Evolutionary conservation across 2,888 invertebrate genomes (phyloP).

Genomic region (Prosapia bicincta): DNA sequence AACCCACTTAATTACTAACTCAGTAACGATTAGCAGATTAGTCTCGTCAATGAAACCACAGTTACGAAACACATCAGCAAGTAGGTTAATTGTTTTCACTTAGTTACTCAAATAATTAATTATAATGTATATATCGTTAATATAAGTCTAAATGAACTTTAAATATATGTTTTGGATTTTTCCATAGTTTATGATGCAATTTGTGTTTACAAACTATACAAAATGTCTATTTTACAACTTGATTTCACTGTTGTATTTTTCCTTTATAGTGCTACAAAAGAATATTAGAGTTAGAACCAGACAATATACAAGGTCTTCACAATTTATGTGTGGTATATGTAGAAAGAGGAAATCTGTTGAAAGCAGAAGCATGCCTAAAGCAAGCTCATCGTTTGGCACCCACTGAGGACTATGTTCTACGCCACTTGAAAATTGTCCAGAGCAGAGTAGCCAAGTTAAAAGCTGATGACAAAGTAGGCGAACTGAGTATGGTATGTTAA

Average conservation of each 20-base stretch:
- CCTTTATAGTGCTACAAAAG: conserved; percentile 81
- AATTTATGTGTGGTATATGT: conserved; percentile 96
- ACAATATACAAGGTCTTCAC: conserved; percentile 91
- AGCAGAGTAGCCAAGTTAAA: conserved; percentile 36
- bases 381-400: conserved; percentile 81
- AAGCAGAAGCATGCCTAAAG: conserved; percentile 80
- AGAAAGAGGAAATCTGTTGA: conserved; percentile 80
- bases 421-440: conserved; percentile 86
- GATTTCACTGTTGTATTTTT: neutral
- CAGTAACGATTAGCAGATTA: too few species aligned
- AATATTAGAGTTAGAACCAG: conserved; percentile 82
- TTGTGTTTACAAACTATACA: too few species aligned
- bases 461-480: conserved; percentile 13
- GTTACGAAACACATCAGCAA: too few species aligned
- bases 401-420: conserved; percentile 83
- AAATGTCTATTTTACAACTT: too few species aligned
- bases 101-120: too few species aligned
- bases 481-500: neutral
- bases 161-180: too few species aligned
- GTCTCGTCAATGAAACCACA: too few species aligned
- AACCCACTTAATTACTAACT: too few species aligned
- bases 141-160: too few species aligned
- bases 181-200: too few species aligned
- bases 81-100: too few species aligned
- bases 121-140: too few species aligned